phyloP scores from a whole-genome alignment of 2,888 invertebrate species.

The Labia minor region DNA sequence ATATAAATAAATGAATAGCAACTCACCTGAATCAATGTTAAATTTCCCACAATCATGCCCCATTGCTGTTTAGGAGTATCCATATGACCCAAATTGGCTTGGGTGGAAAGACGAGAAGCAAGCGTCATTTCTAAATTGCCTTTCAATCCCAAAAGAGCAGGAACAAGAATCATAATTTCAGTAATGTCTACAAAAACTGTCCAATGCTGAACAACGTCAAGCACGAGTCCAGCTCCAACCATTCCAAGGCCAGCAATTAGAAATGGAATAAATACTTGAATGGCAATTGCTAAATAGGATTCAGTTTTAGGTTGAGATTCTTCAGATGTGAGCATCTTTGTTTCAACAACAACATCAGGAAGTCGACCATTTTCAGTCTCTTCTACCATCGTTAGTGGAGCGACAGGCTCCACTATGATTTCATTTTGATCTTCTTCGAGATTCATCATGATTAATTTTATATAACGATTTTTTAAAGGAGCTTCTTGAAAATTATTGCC shows the following conservation, averaged over 20 bases:
- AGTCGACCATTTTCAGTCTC: slow-evolving; percentile 40
- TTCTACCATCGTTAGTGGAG: slow-evolving; percentile 28
- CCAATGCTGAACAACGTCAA: slow-evolving; percentile 76
- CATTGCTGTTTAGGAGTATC: slow-evolving; percentile 52
- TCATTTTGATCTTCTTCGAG: slow-evolving; percentile 14
- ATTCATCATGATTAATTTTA: slow-evolving; percentile 16
- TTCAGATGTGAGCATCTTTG: slow-evolving; percentile 37
- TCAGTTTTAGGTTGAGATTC: slow-evolving; percentile 36
- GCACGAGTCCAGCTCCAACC: slow-evolving; percentile 76
- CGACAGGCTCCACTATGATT: slow-evolving; percentile 20
- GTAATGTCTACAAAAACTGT: slow-evolving; percentile 55
- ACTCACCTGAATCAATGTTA: slow-evolving; percentile 60
- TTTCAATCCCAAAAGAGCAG: slow-evolving; percentile 79
- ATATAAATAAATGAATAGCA: too few relatives aligned
- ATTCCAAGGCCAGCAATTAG: slow-evolving; percentile 80
- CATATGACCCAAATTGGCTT: slow-evolving; percentile 68
- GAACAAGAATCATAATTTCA: slow-evolving; percentile 67
- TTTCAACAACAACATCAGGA: slow-evolving; percentile 45
- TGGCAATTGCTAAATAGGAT: slow-evolving; percentile 49
- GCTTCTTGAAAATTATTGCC: neutral
- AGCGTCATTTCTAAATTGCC: slow-evolving; percentile 93
- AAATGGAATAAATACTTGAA: slow-evolving; percentile 77
- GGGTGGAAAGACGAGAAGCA: slow-evolving; percentile 83
- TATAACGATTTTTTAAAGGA: neutral
- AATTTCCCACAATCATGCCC: slow-evolving; percentile 58